Conservation (phyloP, 2,797 vertebrate species). For the Cichlasoma orientale region DNA sequence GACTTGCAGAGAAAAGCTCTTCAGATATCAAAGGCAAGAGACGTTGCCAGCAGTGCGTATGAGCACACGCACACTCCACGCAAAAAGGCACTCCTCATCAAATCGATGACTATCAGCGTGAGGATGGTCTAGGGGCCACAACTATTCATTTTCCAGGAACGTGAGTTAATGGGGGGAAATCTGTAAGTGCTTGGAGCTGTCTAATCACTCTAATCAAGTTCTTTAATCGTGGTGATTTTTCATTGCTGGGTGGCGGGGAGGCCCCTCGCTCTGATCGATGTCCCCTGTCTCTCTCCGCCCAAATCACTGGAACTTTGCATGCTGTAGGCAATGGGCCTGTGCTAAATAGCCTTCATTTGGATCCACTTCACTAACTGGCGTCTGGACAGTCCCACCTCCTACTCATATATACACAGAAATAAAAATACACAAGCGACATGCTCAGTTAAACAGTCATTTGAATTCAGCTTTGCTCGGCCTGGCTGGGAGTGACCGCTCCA, state of each 20-base stretch:
- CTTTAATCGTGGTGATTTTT: constrained; percentile 74
- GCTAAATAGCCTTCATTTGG: constrained; percentile 45
- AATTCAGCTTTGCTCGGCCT: neutral
- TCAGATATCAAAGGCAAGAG: constrained; percentile 35
- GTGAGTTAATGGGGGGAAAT: constrained; percentile 59
- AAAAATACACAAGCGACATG: neutral
- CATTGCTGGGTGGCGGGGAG: constrained; percentile 40
- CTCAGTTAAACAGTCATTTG: constrained; percentile 17
- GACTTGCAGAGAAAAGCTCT: constrained; percentile 41
- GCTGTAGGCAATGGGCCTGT: constrained; percentile 19
- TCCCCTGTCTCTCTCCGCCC: constrained; percentile 11
- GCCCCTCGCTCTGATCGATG: constrained; percentile 47
- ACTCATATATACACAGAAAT: neutral
- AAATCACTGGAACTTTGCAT: constrained; percentile 24
- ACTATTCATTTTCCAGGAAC: constrained; percentile 64
- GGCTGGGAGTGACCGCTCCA: constrained; percentile 29
- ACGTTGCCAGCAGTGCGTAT: constrained; percentile 17
- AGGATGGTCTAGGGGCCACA: constrained; percentile 44
- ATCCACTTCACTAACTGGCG: constrained; percentile 3
- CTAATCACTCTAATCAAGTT: constrained; percentile 76
- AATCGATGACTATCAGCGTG: constrained; percentile 56
- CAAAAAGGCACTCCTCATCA: constrained; percentile 20
- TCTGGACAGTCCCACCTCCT: constrained; percentile 1
- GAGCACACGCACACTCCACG: neutral
- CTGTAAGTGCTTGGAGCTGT: constrained; percentile 55